phyloP scores from a whole-genome alignment of 2,113 vertebrate genomes.

The Bolborhynchus lineola region DNA sequence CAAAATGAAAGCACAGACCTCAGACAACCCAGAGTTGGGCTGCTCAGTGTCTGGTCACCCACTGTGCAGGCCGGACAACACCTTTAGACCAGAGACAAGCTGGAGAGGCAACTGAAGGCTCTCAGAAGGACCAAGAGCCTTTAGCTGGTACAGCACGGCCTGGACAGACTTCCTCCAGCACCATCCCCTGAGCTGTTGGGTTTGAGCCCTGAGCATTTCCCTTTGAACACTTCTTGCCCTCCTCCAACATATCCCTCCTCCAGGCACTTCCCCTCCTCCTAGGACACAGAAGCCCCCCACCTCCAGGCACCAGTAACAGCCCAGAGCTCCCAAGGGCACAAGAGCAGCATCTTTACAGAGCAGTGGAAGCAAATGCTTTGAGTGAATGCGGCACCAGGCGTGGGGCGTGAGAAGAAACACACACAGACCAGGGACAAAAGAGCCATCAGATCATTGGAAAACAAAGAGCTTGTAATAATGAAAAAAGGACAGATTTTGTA shows the following conservation, averaged over 20 bases:
- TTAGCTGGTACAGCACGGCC: accelerated
- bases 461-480: conserved; percentile 82
- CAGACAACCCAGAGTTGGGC: not conserved
- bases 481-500: conserved; percentile 77
- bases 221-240: not conserved
- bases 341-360: not conserved
- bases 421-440: conserved; percentile 58
- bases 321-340: not conserved
- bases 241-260: not conserved
- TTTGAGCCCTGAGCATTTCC: not conserved
- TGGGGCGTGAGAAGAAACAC: not conserved
- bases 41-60: not conserved
- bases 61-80: not conserved
- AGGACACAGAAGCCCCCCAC: not conserved
- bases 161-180: not conserved
- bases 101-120: not conserved
- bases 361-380: accelerated
- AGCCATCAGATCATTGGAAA: conserved; percentile 76
- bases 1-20: conserved; percentile 5
- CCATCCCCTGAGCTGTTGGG: accelerated
- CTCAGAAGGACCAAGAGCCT: not conserved
- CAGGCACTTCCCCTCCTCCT: not conserved
- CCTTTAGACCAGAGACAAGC: not conserved
- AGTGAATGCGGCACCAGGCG: not conserved
- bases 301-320: not conserved